Conservation (phyloP, 1,140 invertebrate species). For the Palaemon carinicauda region DNA sequence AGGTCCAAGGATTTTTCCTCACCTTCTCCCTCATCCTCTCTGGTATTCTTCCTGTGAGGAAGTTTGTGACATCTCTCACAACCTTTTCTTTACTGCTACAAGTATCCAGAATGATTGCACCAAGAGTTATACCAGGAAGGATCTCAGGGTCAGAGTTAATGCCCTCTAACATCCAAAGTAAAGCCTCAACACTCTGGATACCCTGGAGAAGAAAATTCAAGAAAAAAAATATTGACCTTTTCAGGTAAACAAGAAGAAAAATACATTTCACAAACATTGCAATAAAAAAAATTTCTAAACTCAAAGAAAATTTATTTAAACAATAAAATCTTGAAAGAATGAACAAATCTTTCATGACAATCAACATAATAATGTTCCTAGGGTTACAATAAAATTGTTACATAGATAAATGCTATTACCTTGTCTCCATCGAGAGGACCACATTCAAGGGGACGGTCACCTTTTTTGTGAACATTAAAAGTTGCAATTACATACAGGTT, state of each 20-base stretch:
- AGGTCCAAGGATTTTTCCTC: not conserved
- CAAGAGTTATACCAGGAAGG: slow-evolving; percentile 32
- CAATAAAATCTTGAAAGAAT: too few relatives aligned
- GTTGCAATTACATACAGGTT: slow-evolving; percentile 61
- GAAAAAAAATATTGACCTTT: not conserved
- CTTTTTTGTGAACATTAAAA: slow-evolving; percentile 60
- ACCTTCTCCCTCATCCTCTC: slow-evolving; percentile 35
- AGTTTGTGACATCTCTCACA: slow-evolving; percentile 34
- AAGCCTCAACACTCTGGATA: slow-evolving; percentile 37
- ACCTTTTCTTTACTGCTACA: slow-evolving; percentile 37
- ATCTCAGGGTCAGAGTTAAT: slow-evolving; percentile 33
- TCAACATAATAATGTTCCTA: not conserved
- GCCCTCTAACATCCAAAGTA: slow-evolving; percentile 26
- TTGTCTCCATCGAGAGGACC: slow-evolving; percentile 54
- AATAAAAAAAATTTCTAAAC: not conserved
- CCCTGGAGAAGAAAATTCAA: not conserved
- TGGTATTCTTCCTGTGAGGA: slow-evolving; percentile 49
- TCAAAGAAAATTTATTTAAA: too few relatives aligned
- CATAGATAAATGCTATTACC: not conserved
- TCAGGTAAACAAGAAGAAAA: not conserved
- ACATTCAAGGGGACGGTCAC: slow-evolving; percentile 60
- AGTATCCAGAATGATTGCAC: slow-evolving; percentile 32
- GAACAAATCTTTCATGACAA: not conserved
- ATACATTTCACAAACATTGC: not conserved
- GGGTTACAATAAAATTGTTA: not conserved